These are phyloP conservation scores for Karalla daura DNA, from an alignment of 2,797 vertebrate species.

Conservation along the genomic window DNA sequence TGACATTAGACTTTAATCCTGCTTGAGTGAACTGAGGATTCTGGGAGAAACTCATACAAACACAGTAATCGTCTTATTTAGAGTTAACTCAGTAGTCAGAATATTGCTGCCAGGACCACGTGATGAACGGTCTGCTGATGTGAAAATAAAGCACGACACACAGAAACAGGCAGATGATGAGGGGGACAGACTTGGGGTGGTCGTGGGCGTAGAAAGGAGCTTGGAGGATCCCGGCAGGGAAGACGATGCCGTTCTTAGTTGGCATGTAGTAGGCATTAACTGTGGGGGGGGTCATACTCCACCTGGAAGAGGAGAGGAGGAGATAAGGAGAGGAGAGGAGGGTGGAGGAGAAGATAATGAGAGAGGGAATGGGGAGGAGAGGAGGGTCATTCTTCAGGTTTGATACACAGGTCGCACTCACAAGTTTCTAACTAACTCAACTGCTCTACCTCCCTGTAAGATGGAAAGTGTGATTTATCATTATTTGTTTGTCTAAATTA, in stretches of 20 bases:
- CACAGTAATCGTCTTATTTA: too few species aligned
- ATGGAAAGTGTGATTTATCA: too few species aligned
- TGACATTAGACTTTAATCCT: too few species aligned
- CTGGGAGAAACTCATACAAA: too few species aligned
- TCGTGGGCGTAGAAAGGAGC: conserved; percentile 95
- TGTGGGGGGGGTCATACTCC: conserved; percentile 99
- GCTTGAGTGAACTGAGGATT: too few species aligned
- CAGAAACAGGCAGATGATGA: conserved; percentile 9
- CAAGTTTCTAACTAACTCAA: neutral
- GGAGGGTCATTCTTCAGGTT: too few species aligned
- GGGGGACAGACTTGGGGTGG: conserved; percentile 91
- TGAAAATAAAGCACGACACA: neutral
- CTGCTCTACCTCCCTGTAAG: too few species aligned
- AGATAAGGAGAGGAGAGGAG: neutral
- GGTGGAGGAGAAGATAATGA: neutral
- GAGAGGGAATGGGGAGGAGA: conserved; percentile 2
- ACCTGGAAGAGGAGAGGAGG: conserved; percentile 79
- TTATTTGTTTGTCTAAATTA: too few species aligned
- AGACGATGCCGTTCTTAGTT: conserved; percentile 97
- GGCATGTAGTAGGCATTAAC: conserved; percentile 99
- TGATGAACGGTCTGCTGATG: too few species aligned
- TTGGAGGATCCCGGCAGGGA: conserved; percentile 96
- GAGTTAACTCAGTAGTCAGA: too few species aligned
- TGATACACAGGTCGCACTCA: neutral
- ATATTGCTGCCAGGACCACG: too few species aligned